Evolutionary conservation across 2,888 invertebrate species (phyloP).

Genomic region (Lissocephala sabroskyi): DNA sequence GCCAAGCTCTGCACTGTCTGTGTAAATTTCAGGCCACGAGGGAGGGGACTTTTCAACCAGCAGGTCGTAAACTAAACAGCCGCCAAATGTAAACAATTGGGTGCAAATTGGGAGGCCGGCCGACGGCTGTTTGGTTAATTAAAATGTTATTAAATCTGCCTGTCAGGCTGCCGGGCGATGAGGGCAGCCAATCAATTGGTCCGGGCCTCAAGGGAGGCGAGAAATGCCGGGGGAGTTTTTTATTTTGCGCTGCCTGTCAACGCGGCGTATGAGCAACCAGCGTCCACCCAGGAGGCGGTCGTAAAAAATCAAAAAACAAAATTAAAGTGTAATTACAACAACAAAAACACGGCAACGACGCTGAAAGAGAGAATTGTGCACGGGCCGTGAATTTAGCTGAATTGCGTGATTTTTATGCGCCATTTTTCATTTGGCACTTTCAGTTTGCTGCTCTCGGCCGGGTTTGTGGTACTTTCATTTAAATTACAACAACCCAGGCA

Average conservation of each 20-base stretch:
- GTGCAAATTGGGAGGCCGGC: slow-evolving; percentile 6
- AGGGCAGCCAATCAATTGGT: not conserved
- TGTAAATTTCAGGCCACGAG: no score
- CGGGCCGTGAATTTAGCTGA: no score
- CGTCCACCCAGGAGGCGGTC: not conserved
- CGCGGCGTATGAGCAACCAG: slow-evolving; percentile 2
- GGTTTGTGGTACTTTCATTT: no score
- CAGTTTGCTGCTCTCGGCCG: not conserved
- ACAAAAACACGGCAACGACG: no score
- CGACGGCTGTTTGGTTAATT: slow-evolving; percentile 35
- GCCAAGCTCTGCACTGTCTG: slow-evolving; percentile 31
- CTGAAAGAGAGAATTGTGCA: no score
- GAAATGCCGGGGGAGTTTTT: no score
- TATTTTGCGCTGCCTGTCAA: not conserved
- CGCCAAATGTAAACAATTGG: slow-evolving; percentile 26
- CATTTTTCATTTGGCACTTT: not conserved
- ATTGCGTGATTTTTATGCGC: not conserved
- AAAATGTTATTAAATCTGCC: slow-evolving; percentile 32
- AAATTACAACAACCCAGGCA: no score
- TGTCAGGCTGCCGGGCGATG: no score
- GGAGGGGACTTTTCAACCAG: no score
- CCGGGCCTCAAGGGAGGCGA: not conserved
- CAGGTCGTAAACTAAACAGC: slow-evolving; percentile 11
- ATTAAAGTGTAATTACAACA: slow-evolving; percentile 20
- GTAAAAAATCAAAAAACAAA: slow-evolving; percentile 4